These are phyloP conservation scores for Cosmia trapezina DNA, from an alignment of 2,888 invertebrate species.

Conservation along the genomic window DNA sequence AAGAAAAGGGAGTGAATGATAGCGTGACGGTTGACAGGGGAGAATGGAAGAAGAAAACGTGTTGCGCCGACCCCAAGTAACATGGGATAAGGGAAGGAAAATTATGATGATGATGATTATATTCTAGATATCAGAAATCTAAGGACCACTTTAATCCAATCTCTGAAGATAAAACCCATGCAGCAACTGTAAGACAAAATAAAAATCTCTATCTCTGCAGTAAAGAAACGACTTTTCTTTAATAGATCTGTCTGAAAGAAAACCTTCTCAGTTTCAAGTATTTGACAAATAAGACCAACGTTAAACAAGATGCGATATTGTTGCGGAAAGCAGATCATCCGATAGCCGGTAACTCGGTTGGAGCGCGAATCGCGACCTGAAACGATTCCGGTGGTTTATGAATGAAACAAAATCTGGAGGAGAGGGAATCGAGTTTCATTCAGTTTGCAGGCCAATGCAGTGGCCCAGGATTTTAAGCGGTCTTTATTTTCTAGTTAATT, in stretches of 20 bases:
- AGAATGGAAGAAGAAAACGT: too few relatives aligned
- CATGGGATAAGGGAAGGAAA: too few relatives aligned
- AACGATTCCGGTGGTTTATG: slow-evolving; percentile 51
- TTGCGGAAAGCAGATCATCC: slow-evolving; percentile 57
- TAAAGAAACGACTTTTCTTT: background rate
- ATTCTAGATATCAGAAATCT: too few relatives aligned
- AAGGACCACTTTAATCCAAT: background rate
- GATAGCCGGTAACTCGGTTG: slow-evolving; percentile 59
- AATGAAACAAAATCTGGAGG: slow-evolving; percentile 49
- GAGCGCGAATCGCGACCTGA: slow-evolving; percentile 36
- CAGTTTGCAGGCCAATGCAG: slow-evolving; percentile 11
- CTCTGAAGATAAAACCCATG: background rate
- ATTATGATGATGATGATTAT: too few relatives aligned
- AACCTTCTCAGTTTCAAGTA: slow-evolving; percentile 19
- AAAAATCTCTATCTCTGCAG: background rate
- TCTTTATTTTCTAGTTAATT: background rate
- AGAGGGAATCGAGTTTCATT: slow-evolving; percentile 32
- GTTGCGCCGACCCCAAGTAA: too few relatives aligned
- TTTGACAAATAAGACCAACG: slow-evolving; percentile 29
- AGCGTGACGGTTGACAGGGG: too few relatives aligned
- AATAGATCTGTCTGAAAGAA: background rate
- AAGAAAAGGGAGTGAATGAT: too few relatives aligned
- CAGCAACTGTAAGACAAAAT: background rate
- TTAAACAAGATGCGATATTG: slow-evolving; percentile 53
- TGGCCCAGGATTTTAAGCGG: slow-evolving; percentile 4